Percentiles rank a stretch among this genome's conserved stretches.
phyloP scores from a whole-genome alignment of 2,113 vertebrate species.

The Siphamia tubifer region DNA sequence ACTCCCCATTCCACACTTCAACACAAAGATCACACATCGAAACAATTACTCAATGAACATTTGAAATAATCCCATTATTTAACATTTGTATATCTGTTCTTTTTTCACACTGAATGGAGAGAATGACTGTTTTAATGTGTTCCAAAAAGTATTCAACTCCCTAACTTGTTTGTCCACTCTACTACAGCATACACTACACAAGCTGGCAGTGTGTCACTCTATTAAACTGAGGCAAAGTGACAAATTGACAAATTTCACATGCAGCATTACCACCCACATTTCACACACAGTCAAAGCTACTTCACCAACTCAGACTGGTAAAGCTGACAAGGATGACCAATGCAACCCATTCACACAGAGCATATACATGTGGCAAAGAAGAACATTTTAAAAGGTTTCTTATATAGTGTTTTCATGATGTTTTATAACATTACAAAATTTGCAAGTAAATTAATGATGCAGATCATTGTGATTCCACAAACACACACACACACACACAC shows the following conservation, averaged over 20 bases:
- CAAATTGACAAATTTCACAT: conserved; percentile 26
- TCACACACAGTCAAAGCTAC: conserved; percentile 33
- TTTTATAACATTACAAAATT: too few relatives aligned
- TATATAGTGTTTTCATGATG: neutral
- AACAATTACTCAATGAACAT: too few relatives aligned
- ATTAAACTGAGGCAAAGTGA: conserved; percentile 11
- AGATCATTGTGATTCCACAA: too few relatives aligned
- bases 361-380: conserved; percentile 5
- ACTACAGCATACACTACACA: neutral
- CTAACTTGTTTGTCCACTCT: neutral
- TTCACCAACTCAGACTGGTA: conserved; percentile 39
- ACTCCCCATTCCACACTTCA: neutral
- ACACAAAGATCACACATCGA: too few relatives aligned
- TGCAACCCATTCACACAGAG: conserved; percentile 3
- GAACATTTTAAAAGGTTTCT: neutral
- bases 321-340: conserved; percentile 32
- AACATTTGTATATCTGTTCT: too few relatives aligned
- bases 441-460: neutral
- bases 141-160: neutral
- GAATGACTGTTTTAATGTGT: neutral
- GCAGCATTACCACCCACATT: conserved; percentile 23
- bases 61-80: too few relatives aligned
- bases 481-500: too few relatives aligned
- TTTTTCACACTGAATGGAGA: neutral
- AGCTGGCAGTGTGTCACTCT: neutral